A percentile compares a stretch with the other conserved stretches of the same genome.
Evolutionary conservation across 2,888 invertebrate species (phyloP).

Genomic region (Folsomia candida): DNA sequence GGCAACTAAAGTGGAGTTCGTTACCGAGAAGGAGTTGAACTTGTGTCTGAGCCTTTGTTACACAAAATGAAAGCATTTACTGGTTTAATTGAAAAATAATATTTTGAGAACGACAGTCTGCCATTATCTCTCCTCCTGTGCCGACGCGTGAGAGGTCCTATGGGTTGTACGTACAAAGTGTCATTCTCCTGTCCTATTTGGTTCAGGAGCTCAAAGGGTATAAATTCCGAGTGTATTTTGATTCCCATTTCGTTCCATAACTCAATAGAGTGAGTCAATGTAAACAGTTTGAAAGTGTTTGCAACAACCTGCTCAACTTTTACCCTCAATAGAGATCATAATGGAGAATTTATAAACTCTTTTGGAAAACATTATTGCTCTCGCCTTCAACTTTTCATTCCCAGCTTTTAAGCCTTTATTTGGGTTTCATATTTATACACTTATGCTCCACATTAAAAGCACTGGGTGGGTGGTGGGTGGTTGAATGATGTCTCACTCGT

Average conservation of each 20-base stretch:
- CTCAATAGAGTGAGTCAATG: background rate
- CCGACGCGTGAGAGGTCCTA: background rate
- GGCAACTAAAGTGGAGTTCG: background rate
- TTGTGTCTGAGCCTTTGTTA: background rate
- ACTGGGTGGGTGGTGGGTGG: too few relatives aligned
- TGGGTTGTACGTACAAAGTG: background rate
- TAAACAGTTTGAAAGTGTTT: background rate
- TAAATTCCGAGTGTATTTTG: background rate
- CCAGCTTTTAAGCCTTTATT: background rate
- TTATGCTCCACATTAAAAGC: too few relatives aligned
- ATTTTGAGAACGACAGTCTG: slow-evolving; percentile 44
- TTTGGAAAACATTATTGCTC: background rate
- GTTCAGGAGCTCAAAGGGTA: background rate
- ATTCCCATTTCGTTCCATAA: background rate
- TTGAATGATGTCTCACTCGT: too few relatives aligned
- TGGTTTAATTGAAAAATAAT: slow-evolving; percentile 51
- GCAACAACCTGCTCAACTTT: background rate
- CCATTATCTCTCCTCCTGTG: too few relatives aligned
- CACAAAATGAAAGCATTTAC: slow-evolving; percentile 16
- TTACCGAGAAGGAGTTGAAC: background rate
- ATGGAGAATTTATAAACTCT: slow-evolving; percentile 6
- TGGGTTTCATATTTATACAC: background rate
- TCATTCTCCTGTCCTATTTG: background rate
- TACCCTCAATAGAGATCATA: slow-evolving; percentile 1
- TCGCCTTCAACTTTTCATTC: background rate